A percentile compares a stretch with the other conserved stretches of the same genome.
phyloP scores from a whole-genome alignment of 2,113 vertebrate species.

The Cnemophilus loriae region DNA sequence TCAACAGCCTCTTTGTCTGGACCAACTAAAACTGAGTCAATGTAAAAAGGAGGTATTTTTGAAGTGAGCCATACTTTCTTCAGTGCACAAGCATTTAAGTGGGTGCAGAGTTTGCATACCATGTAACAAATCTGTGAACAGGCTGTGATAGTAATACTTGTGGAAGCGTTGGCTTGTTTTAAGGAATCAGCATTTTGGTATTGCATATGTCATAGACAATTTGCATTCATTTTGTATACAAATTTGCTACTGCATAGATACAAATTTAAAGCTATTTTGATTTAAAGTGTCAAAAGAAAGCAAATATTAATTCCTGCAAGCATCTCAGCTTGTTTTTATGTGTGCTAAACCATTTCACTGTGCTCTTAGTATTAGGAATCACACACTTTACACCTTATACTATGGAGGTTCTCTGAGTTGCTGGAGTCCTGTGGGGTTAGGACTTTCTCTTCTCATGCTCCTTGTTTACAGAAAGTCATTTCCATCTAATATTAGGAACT shows the following conservation, averaged over 20 bases:
- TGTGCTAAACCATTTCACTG: neutral
- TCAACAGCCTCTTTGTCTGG: neutral
- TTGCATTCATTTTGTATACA: neutral
- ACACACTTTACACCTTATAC: neutral
- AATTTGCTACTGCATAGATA: neutral
- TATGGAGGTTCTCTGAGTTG: neutral
- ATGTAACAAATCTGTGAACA: neutral
- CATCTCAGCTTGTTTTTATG: neutral
- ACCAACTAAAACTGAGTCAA: neutral
- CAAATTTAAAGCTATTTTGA: neutral
- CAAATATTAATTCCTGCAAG: neutral
- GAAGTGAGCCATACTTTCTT: neutral
- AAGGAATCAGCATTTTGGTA: neutral
- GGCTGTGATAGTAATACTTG: neutral
- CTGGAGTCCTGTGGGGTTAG: neutral
- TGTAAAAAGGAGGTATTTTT: neutral
- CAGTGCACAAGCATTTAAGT: neutral
- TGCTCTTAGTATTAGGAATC: neutral
- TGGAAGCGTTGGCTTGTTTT: neutral
- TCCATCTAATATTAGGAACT: conserved; percentile 58
- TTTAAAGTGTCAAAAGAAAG: neutral
- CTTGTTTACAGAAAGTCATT: conserved; percentile 42
- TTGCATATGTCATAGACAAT: neutral
- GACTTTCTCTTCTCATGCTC: conserved; percentile 50
- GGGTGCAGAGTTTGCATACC: neutral